Conservation (phyloP, 2,113 vertebrate species). For the Tachycineta bicolor region DNA sequence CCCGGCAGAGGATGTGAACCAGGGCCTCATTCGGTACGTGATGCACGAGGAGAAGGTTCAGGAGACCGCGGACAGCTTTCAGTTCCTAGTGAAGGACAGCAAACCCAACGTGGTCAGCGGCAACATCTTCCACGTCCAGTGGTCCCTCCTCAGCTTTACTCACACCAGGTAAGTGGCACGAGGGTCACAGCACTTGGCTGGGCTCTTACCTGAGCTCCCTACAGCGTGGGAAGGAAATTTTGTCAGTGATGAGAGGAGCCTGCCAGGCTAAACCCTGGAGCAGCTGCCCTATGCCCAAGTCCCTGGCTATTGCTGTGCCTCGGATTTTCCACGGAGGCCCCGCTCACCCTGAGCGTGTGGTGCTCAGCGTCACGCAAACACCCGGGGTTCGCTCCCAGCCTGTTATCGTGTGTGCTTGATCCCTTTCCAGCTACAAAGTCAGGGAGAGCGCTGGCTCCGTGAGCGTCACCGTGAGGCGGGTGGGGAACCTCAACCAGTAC, state of each 20-base stretch:
- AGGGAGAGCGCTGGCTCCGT: constrained; percentile 87
- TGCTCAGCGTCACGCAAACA: background rate
- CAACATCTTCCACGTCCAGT: constrained; percentile 94
- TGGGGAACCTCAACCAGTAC: constrained; percentile 93
- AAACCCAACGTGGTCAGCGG: constrained; percentile 88
- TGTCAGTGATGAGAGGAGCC: background rate
- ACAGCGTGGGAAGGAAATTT: background rate
- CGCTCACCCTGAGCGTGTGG: background rate
- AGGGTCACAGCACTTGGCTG: background rate
- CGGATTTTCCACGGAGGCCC: fast-evolving
- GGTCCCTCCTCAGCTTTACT: constrained; percentile 94
- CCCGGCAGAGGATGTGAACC: constrained; percentile 88
- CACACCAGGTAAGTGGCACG: constrained; percentile 77
- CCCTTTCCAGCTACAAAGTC: constrained; percentile 84
- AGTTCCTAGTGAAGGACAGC: constrained; percentile 94
- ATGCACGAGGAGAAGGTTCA: constrained; percentile 80
- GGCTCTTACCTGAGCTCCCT: background rate
- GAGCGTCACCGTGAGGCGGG: constrained; percentile 84
- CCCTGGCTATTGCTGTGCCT: fast-evolving
- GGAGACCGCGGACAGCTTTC: constrained; percentile 89
- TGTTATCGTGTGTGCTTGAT: background rate
- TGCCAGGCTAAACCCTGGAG: background rate
- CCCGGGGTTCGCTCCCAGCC: background rate
- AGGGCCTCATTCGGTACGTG: constrained; percentile 90
- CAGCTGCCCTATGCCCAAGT: background rate